These are phyloP conservation scores for Dimorphilus gyrociliatus DNA, from an alignment of 2,888 invertebrate species.

Conservation along the genomic window DNA sequence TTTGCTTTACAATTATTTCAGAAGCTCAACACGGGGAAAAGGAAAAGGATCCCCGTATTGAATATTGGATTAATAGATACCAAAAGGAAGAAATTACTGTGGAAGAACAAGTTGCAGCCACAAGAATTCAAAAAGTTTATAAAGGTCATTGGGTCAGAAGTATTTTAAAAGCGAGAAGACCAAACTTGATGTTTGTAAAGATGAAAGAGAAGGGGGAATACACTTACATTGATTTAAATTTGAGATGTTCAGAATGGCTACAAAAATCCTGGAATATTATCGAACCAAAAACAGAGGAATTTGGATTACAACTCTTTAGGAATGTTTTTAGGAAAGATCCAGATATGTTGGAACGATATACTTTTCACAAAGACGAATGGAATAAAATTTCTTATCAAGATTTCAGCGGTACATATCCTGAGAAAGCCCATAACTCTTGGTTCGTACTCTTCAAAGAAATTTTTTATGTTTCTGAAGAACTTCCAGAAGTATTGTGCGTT, in stretches of 20 bases:
- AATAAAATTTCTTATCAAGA: constrained; percentile 35
- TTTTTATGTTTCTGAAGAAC: constrained; percentile 31
- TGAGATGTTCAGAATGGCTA: no score
- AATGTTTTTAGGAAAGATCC: constrained; percentile 30
- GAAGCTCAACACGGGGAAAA: no score
- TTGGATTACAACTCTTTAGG: constrained; percentile 30
- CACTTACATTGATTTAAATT: no score
- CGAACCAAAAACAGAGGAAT: constrained; percentile 25
- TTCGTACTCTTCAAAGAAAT: constrained; percentile 37
- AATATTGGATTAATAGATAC: no score
- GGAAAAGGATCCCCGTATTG: no score
- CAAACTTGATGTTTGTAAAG: no score
- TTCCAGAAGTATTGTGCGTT: constrained; percentile 29
- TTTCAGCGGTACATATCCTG: constrained; percentile 29
- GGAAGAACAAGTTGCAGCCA: constrained; percentile 27
- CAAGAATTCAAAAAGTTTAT: constrained; percentile 30
- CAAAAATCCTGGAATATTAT: constrained; percentile 27
- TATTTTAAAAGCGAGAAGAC: constrained; percentile 20
- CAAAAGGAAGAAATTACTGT: constrained; percentile 23
- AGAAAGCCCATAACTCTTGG: constrained; percentile 33
- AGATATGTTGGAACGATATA: constrained; percentile 28
- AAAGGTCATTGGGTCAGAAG: constrained; percentile 28
- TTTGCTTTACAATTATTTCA: no score
- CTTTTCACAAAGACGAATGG: constrained; percentile 37
- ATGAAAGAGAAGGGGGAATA: no score